A percentile compares a stretch with the other conserved stretches of the same genome.
These are phyloP conservation scores for Sthenelais limicola DNA, from an alignment of 2,888 invertebrate species.

Conservation along the genomic window DNA sequence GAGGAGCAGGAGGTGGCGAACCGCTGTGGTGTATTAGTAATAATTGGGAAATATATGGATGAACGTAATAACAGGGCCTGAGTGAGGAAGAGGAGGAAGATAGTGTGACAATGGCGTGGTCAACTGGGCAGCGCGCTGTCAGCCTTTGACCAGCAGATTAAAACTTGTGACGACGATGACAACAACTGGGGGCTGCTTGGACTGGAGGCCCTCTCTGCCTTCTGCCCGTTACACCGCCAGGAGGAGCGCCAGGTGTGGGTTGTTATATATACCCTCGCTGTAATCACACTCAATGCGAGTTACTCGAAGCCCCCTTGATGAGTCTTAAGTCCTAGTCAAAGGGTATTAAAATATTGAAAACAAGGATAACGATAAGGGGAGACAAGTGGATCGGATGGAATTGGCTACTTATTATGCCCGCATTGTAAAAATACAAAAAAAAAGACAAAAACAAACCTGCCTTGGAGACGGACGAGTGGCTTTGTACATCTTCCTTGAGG, in stretches of 20 bases:
- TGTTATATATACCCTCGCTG: neutral
- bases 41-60: neutral
- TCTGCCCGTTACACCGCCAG: no score
- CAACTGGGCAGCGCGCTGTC: no score
- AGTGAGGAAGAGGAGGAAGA: neutral
- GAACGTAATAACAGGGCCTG: neutral
- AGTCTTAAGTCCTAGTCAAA: constrained; percentile 40
- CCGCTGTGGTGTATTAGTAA: constrained; percentile 2
- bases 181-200: no score
- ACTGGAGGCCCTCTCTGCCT: no score
- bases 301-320: no score
- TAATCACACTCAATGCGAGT: neutral
- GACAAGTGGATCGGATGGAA: constrained; percentile 11
- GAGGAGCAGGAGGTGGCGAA: neutral
- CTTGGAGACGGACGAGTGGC: constrained; percentile 1
- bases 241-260: no score
- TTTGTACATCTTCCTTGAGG: constrained; percentile 4
- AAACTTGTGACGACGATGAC: no score
- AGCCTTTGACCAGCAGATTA: no score
- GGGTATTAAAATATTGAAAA: constrained; percentile 27
- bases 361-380: no score
- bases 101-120: no score
- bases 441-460: constrained; percentile 9
- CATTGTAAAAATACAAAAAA: constrained; percentile 3
- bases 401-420: neutral